A percentile compares a stretch with the other conserved stretches of the same genome.
These are phyloP conservation scores for Scophthalmus maximus DNA, from an alignment of 2,113 vertebrate species.

Conservation along the genomic window DNA sequence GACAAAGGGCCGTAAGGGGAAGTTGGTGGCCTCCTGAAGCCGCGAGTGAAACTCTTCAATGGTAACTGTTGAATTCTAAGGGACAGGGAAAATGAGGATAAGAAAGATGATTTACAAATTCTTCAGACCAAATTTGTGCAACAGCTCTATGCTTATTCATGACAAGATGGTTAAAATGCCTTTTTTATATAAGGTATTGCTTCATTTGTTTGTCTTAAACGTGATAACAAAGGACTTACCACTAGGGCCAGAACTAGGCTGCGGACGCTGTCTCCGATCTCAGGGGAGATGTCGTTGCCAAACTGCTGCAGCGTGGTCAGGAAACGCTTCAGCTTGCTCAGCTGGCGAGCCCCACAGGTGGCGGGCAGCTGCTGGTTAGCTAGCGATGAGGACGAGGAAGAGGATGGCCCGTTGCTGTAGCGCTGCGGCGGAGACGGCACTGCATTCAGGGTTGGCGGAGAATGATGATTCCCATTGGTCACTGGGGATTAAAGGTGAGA, in stretches of 20 bases:
- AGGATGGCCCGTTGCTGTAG: slow-evolving; percentile 95
- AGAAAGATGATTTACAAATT: too few relatives aligned
- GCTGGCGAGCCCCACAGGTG: slow-evolving; percentile 96
- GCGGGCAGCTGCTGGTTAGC: slow-evolving; percentile 98
- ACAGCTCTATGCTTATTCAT: too few relatives aligned
- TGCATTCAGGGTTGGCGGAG: slow-evolving; percentile 93
- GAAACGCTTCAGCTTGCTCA: slow-evolving; percentile 99
- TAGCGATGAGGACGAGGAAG: slow-evolving; percentile 95
- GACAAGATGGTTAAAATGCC: too few relatives aligned
- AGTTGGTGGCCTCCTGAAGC: slow-evolving; percentile 98
- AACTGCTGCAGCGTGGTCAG: slow-evolving; percentile 99
- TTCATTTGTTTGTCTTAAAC: background rate
- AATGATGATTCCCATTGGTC: slow-evolving; percentile 97
- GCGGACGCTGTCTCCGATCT: slow-evolving; percentile 98
- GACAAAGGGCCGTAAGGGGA: slow-evolving; percentile 96
- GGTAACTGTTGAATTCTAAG: slow-evolving; percentile 96
- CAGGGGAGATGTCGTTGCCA: slow-evolving; percentile 97
- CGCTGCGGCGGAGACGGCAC: slow-evolving; percentile 96
- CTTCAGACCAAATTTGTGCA: too few relatives aligned
- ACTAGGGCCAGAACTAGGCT: slow-evolving; percentile 94
- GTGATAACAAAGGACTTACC: slow-evolving; percentile 79
- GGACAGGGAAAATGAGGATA: background rate
- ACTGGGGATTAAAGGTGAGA: slow-evolving; percentile 77
- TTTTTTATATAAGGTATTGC: background rate
- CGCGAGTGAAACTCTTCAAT: slow-evolving; percentile 99